Conservation (phyloP, 2,113 vertebrate genomes). For the Rhinolophus ferrumequinum region DNA sequence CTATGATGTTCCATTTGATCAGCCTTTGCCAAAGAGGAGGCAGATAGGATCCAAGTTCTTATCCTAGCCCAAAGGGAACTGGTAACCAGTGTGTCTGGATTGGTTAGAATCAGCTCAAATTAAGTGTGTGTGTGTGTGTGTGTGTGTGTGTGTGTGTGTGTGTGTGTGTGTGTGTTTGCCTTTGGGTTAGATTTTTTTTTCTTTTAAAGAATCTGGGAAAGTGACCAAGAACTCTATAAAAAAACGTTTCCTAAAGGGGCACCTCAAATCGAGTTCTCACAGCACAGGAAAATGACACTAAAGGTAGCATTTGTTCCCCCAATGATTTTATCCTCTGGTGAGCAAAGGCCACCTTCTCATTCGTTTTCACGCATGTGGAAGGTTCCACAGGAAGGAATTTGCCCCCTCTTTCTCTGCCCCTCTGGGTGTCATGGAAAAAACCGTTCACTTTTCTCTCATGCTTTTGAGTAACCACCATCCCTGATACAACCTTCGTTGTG, state of each 20-base stretch:
- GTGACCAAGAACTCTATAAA: slow-evolving; percentile 54
- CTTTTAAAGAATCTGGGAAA: slow-evolving; percentile 59
- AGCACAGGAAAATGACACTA: not conserved
- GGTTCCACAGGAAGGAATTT: not conserved
- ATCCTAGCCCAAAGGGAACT: not conserved
- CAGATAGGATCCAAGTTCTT: not conserved
- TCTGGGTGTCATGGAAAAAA: not conserved
- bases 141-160: not conserved
- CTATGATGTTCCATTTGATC: not conserved
- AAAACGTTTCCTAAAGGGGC: not conserved
- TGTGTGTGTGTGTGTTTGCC: not conserved
- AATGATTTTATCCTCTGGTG: not conserved
- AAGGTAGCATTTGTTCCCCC: not conserved
- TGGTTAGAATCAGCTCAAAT: not conserved
- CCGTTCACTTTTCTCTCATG: not conserved
- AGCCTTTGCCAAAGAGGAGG: not conserved
- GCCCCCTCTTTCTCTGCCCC: not conserved
- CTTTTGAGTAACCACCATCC: not conserved
- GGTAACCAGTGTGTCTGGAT: not conserved
- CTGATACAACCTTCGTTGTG: not conserved
- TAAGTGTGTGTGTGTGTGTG: not conserved
- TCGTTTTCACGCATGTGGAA: not conserved
- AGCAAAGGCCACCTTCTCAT: not conserved
- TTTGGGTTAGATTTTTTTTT: slow-evolving; percentile 54
- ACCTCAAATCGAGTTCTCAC: slow-evolving; percentile 36